Conservation (phyloP, 2,888 invertebrate genomes). For the Anthophora plumipes region DNA sequence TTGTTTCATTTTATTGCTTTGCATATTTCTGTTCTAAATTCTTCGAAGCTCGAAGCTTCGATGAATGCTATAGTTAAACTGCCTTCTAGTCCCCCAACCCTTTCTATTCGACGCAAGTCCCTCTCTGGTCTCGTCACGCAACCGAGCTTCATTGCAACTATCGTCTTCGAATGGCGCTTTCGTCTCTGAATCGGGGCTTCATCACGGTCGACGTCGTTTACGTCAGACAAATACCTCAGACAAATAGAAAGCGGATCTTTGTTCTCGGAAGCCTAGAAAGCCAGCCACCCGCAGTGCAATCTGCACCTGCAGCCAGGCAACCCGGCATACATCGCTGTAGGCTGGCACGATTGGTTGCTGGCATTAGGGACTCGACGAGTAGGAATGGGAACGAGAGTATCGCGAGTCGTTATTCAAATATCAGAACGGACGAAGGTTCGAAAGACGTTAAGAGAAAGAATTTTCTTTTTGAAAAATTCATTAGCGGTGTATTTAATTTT, state of each 20-base stretch:
- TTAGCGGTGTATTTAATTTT: neutral
- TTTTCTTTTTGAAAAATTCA: neutral
- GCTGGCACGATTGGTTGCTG: conserved; percentile 25
- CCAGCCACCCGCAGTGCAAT: conserved; percentile 27
- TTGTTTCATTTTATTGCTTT: too few relatives aligned
- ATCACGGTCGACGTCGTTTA: conserved; percentile 3
- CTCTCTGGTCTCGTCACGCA: neutral
- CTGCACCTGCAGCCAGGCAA: conserved; percentile 53
- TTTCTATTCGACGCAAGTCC: neutral
- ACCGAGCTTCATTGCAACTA: neutral
- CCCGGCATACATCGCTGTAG: conserved; percentile 31
- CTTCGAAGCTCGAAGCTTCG: neutral
- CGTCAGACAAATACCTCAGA: conserved; percentile 24
- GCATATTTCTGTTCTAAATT: too few relatives aligned
- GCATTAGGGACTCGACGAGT: conserved; percentile 5
- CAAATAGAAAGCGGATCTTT: conserved; percentile 37
- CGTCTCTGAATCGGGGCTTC: conserved; percentile 13
- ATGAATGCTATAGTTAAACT: neutral
- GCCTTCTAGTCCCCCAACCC: neutral
- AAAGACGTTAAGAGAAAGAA: neutral
- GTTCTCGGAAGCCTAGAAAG: conserved; percentile 29
- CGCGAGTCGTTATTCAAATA: neutral
- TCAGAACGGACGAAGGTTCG: neutral
- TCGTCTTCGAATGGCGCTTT: conserved; percentile 6
- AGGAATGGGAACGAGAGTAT: neutral